Evolutionary conservation across 2,797 vertebrate genomes (phyloP).

Genomic region (Phoeniculus purpureus): DNA sequence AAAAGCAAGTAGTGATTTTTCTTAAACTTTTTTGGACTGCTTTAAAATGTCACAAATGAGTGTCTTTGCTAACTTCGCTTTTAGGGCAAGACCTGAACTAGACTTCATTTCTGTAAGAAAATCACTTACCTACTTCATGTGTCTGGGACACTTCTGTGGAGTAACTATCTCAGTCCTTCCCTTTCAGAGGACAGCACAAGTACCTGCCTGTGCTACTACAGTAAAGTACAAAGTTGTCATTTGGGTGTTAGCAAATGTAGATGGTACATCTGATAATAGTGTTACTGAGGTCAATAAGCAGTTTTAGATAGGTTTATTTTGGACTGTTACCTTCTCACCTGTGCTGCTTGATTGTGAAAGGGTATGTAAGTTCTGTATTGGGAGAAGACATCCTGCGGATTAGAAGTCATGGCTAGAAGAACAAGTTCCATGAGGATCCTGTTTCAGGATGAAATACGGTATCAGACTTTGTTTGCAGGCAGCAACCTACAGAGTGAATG

Average conservation of each 20-base stretch:
- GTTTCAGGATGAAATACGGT: fast-evolving
- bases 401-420: background rate
- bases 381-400: background rate
- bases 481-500: background rate
- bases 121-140: background rate
- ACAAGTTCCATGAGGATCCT: background rate
- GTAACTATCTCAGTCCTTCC: background rate
- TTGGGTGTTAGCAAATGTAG: background rate
- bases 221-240: background rate
- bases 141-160: background rate
- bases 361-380: background rate
- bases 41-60: background rate
- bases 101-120: background rate
- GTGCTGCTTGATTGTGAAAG: background rate
- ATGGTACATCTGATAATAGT: fast-evolving
- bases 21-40: background rate
- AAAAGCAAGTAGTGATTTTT: background rate
- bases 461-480: background rate
- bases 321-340: background rate
- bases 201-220: background rate
- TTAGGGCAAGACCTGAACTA: background rate
- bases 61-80: background rate
- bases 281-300: background rate
- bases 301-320: background rate
- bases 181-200: background rate